phyloP scores from a whole-genome alignment of 1,140 invertebrate genomes.

The Cydia splendana region DNA sequence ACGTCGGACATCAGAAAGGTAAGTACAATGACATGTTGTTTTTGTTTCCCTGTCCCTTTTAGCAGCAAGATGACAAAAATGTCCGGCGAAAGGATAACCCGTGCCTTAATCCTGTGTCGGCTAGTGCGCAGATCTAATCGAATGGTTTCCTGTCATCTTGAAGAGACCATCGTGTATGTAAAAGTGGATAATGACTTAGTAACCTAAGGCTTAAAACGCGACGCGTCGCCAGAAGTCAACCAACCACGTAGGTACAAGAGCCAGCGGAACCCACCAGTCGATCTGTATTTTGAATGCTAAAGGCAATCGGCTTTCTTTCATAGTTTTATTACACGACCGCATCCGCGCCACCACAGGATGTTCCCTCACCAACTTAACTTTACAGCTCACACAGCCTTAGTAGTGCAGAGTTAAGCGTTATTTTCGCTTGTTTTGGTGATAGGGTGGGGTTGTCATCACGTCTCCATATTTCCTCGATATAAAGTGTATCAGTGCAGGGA shows the following conservation, averaged over 20 bases:
- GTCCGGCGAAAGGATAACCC: no score
- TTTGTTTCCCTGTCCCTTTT: no score
- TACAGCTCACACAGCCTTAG: conserved; percentile 31
- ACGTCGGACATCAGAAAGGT: no score
- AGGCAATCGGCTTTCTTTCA: conserved; percentile 40
- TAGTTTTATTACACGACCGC: conserved; percentile 63
- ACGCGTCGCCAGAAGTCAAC: no score
- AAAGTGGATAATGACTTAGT: no score
- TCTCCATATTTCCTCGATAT: conserved; percentile 29
- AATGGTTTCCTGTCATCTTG: no score
- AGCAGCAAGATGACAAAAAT: no score
- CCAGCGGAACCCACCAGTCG: not conserved
- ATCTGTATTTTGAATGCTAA: conserved; percentile 6
- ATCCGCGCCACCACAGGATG: conserved; percentile 70
- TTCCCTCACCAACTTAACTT: conserved; percentile 34
- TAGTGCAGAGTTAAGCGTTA: conserved; percentile 33
- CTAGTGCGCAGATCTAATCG: no score
- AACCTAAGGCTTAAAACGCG: no score
- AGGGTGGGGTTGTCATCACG: not conserved
- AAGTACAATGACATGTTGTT: no score
- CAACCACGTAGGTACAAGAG: not conserved
- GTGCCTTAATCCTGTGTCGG: no score
- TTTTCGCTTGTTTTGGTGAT: conserved; percentile 31
- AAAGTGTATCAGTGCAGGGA: not conserved
- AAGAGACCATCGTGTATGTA: no score